Conservation (phyloP, 2,888 invertebrate genomes). For the Calliphora vomitoria region DNA sequence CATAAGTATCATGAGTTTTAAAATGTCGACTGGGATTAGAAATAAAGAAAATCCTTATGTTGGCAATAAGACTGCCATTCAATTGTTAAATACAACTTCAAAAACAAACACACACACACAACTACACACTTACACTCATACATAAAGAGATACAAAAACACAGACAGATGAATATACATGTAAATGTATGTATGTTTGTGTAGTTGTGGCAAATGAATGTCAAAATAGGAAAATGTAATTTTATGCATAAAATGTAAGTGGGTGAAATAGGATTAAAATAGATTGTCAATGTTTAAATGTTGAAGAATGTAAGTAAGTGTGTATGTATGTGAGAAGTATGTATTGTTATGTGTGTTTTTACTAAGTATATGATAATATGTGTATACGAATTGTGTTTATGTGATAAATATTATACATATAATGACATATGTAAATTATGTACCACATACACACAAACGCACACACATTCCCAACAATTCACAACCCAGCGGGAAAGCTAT, state of each 20-base stretch:
- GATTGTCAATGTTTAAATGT: slow-evolving; percentile 39
- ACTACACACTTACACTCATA: not conserved
- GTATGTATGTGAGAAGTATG: not conserved
- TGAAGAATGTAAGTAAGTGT: not conserved
- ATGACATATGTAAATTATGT: slow-evolving; percentile 14
- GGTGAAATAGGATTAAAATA: slow-evolving; percentile 70
- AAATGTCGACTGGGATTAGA: slow-evolving; percentile 69
- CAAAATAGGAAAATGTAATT: slow-evolving; percentile 66
- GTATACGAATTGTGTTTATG: slow-evolving; percentile 49
- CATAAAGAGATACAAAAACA: slow-evolving; percentile 18
- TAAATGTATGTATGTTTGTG: not conserved
- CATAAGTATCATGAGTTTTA: slow-evolving; percentile 60
- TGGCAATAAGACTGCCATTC: slow-evolving; percentile 75
- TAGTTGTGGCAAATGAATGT: slow-evolving; percentile 66
- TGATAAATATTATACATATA: slow-evolving; percentile 37
- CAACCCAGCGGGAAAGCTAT: too few relatives aligned
- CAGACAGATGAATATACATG: slow-evolving; percentile 12
- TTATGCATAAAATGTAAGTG: slow-evolving; percentile 64
- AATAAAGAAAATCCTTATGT: slow-evolving; percentile 70
- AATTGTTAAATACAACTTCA: slow-evolving; percentile 71
- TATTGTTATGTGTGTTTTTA: slow-evolving; percentile 22
- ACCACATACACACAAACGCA: not conserved
- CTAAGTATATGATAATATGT: slow-evolving; percentile 45
- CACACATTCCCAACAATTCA: too few relatives aligned
- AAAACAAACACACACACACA: slow-evolving; percentile 28